phyloP scores from a whole-genome alignment of 2,113 vertebrate genomes.

The Corythaixoides concolor region DNA sequence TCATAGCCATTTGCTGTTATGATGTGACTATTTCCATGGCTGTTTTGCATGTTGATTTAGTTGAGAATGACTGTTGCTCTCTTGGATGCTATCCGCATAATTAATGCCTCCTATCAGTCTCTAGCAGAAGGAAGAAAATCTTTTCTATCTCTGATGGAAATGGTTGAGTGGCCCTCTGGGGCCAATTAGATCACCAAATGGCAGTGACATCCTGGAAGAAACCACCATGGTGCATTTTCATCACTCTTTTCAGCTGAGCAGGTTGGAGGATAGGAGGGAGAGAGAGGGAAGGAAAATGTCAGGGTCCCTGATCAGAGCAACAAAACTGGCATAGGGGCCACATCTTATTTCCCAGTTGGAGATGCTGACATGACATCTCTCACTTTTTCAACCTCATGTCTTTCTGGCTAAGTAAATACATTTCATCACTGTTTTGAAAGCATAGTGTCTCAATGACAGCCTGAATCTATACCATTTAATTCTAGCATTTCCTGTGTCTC shows the following conservation, averaged over 20 bases:
- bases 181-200: slow-evolving; percentile 59
- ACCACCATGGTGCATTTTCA: slow-evolving; percentile 2
- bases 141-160: slow-evolving; percentile 49
- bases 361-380: not conserved
- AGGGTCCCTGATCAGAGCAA: slow-evolving; percentile 2
- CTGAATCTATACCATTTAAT: slow-evolving; percentile 31
- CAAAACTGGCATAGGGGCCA: not conserved
- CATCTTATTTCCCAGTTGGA: slow-evolving; percentile 11
- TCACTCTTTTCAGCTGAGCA: slow-evolving; percentile 7
- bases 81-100: not conserved
- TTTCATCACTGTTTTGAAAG: not conserved
- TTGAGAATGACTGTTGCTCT: slow-evolving; percentile 1
- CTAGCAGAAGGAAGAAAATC: slow-evolving; percentile 27
- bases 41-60: slow-evolving; percentile 34
- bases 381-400: slow-evolving; percentile 1
- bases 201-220: slow-evolving; percentile 35
- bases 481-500: not conserved
- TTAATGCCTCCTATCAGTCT: slow-evolving; percentile 32
- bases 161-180: slow-evolving; percentile 36
- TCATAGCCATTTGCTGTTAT: not conserved
- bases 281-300: slow-evolving; percentile 4
- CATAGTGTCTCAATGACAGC: not conserved
- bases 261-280: not conserved
- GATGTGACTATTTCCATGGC: not conserved
- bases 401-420: slow-evolving; percentile 15